phyloP scores from a whole-genome alignment of 2,113 vertebrate genomes.

The Nansenia antarctica region DNA sequence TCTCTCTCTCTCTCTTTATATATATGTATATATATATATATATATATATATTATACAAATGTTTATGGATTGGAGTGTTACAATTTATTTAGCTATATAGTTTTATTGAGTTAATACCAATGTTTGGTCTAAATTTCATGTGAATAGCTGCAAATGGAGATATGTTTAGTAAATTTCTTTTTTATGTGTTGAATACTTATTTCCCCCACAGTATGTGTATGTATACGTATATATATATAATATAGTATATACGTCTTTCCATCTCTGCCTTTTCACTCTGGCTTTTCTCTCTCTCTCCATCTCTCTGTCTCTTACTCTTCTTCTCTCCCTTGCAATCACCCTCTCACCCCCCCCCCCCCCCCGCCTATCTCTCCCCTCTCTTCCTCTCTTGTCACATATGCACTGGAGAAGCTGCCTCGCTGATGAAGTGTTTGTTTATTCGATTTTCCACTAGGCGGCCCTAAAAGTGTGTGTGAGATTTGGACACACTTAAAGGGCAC shows the following conservation, averaged over 20 bases:
- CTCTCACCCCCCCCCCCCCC: background rate
- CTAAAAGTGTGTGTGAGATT: slow-evolving; percentile 54
- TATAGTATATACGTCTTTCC: no score
- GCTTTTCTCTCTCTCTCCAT: background rate
- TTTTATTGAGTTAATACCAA: no score
- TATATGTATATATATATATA: no score
- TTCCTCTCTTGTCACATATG: slow-evolving; percentile 37
- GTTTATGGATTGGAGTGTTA: no score
- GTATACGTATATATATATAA: no score
- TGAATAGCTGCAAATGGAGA: no score
- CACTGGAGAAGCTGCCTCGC: slow-evolving; percentile 42
- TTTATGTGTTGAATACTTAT: no score
- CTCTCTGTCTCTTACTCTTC: background rate
- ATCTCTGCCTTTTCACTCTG: background rate
- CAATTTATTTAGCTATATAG: no score
- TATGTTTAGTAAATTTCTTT: no score
- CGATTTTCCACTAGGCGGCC: slow-evolving; percentile 70
- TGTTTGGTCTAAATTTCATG: no score
- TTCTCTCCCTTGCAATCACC: background rate
- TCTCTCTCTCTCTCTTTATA: slow-evolving; percentile 24
- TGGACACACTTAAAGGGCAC: slow-evolving; percentile 65
- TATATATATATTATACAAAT: no score
- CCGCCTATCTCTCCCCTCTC: background rate
- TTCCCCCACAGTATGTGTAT: no score
- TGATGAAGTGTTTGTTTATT: slow-evolving; percentile 74